Evolutionary conservation across 2,888 invertebrate species (phyloP), one percentile per base, ranked within the genome.

Genomic region (Luperina testacea): DNA sequence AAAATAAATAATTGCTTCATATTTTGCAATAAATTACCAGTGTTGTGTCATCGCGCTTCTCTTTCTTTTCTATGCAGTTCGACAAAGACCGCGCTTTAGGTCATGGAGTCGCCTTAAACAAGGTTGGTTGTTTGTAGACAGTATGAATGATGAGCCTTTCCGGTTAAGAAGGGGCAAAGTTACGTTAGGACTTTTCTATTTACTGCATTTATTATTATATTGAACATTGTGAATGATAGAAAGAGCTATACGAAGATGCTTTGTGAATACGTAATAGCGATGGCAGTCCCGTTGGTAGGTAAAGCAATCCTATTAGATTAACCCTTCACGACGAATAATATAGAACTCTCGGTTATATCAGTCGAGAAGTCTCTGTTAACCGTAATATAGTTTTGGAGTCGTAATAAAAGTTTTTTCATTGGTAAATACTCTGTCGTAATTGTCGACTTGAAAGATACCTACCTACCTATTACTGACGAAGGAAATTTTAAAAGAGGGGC

Each of bases 111-210:
- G 38, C 38, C 6, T 38, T 38, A 87, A 91, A 87, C 89, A 88
- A 88, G 85, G 81, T 69, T 74, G 27, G 13, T 82, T 72, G 17
- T 63, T 67, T n/a, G 57, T 32, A 59, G 87, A 84, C 81, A 87
- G 83, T 81, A 85, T 86, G 86, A 89, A 89, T 85, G 83, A 86
- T 87, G 85, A 77, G 82, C 84, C 81, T 86, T 88, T 88, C 85
- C 86, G 81, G 69, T 65, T 8, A 75, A 72, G 24, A 65, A 63
- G 42, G 59, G 59, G 27, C 11, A n/a, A 64, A 74, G 57, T 57
- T 67, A 64, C 13, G 24, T 63, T n/a, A 57, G 48, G 17, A n/a
- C 45, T 78, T 70, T 80, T 81, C 61, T 64, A 68, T 83, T 79
- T 76, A 78, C 45, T 83, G 84, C 75, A 82, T 85, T 84, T 83